Base-by-base conservation (phyloP, 2,113 vertebrate species). In the Hemibagrus wyckioides region DNA sequence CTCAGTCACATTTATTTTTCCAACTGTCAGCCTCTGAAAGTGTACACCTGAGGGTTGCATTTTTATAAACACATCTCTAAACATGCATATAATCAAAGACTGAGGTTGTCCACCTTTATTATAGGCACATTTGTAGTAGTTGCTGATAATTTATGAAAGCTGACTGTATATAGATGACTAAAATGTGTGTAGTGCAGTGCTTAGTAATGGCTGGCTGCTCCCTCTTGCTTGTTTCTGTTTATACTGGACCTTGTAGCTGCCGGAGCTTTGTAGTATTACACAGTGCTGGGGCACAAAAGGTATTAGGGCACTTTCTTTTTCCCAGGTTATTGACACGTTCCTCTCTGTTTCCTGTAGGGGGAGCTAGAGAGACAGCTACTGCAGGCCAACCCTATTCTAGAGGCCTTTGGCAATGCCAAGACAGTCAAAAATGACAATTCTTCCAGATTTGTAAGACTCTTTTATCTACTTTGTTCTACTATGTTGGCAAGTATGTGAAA, bases 401-500 rank as follows among this genome's bases (percentile, higher is more conserved):
- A 98, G 92, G 96, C 97, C 90, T 97, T 98, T 0, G 97, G 97
- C 67, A 98, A 98, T 0, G 97, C 97, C 73, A 97, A 97, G 94
- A 98, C 97, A 0, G 96, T 97, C 63, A 98, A 98, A 92, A 97
- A 97, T 0, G 97, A 97, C 93, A 98, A 97, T 92, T 98, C 97
- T 25, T 97, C 97, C 5, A 94, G 97, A 94, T 98, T 98, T 85
- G 97, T 97, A 95, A 96, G 96, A 92, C n/a, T 69, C 6, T 67
- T n/a, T 79, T 17, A 21, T 36, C 15, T 28, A 81, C 30, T 75
- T 75, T 75, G 4, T 28, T 75, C 11, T 75, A 21, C 11, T 0
- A 48, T 48, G 9, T n/a, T 84, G 15, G 52, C 7, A 36, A 17
- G 5, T 67, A 14, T 79, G 17, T 41, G 3, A 86, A 67, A 28